A percentile compares a stretch with the other conserved stretches of the same genome.
These are phyloP conservation scores for Lycia hirtaria DNA, from an alignment of 2,888 invertebrate species.

Conservation along the genomic window DNA sequence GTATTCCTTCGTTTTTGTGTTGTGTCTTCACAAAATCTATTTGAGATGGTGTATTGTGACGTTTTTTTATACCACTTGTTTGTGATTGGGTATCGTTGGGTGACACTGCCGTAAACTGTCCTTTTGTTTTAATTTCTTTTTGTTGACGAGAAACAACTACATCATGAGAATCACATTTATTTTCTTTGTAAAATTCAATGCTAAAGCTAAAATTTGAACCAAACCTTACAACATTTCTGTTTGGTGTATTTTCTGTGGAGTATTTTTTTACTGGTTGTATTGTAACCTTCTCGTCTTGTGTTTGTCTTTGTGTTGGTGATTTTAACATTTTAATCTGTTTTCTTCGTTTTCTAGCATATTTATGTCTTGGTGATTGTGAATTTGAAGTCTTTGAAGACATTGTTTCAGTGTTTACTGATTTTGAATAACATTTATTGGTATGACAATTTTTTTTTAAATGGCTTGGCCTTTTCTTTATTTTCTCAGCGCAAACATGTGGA, in stretches of 20 bases:
- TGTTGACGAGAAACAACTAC: neutral
- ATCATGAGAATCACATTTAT: neutral
- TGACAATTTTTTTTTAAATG: neutral
- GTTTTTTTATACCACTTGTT: neutral
- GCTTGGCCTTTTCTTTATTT: neutral
- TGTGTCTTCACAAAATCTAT: neutral
- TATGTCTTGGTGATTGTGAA: neutral
- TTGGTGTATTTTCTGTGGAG: neutral
- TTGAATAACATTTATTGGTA: neutral
- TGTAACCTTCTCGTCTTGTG: neutral
- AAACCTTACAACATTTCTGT: conserved; percentile 26
- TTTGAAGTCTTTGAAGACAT: neutral
- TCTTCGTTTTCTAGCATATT: no score
- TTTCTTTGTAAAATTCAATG: conserved; percentile 44
- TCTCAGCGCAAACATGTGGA: neutral
- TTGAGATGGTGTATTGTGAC: neutral
- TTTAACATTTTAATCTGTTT: no score
- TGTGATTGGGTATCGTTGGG: neutral
- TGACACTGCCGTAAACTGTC: neutral
- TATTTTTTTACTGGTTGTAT: neutral
- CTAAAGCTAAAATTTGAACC: conserved; percentile 46
- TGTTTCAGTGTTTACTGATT: neutral
- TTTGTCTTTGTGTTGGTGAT: no score
- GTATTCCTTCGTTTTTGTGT: conserved; percentile 20
- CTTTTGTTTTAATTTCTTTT: neutral